These are phyloP conservation scores for Torymus auratus DNA, from an alignment of 2,888 invertebrate species.

Conservation along the genomic window DNA sequence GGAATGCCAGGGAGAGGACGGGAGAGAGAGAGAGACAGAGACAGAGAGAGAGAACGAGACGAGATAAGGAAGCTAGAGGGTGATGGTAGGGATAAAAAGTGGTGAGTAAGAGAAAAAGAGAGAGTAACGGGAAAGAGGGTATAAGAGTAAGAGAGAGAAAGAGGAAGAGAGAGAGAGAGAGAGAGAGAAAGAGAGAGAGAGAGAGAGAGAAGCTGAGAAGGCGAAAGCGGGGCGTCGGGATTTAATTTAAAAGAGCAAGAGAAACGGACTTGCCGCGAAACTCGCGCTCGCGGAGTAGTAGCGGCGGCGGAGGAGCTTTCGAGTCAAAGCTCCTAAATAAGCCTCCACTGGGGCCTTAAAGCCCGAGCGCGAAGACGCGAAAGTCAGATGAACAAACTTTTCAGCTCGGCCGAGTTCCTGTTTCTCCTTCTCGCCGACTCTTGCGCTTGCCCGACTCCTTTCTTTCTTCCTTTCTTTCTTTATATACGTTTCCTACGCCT, in stretches of 20 bases:
- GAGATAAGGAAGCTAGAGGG: constrained; percentile 11
- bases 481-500: no score
- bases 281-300: constrained; percentile 35
- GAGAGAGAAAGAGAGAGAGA: constrained; percentile 20
- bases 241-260: constrained; percentile 63
- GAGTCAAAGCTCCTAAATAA: constrained; percentile 61
- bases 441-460: no score
- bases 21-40: constrained; percentile 36
- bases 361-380: constrained; percentile 42
- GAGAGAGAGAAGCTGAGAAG: constrained; percentile 18
- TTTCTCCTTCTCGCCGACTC: no score
- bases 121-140: constrained; percentile 2
- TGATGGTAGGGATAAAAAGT: constrained; percentile 25
- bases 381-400: constrained; percentile 57
- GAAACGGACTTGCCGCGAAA: constrained; percentile 53
- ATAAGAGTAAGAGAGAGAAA: constrained; percentile 20
- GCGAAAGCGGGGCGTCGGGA: constrained; percentile 47
- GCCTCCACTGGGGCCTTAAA: constrained; percentile 57
- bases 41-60: constrained; percentile 22
- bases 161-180: no score
- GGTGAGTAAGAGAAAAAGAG: neutral
- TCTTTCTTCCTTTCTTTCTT: constrained; percentile 11
- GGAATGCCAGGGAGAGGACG: neutral
- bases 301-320: constrained; percentile 51
- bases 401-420: constrained; percentile 10